A percentile compares a stretch with the other conserved stretches of the same genome.
phyloP scores from a whole-genome alignment of 2,888 invertebrate genomes.

The Chrysopilus asiliformis region DNA sequence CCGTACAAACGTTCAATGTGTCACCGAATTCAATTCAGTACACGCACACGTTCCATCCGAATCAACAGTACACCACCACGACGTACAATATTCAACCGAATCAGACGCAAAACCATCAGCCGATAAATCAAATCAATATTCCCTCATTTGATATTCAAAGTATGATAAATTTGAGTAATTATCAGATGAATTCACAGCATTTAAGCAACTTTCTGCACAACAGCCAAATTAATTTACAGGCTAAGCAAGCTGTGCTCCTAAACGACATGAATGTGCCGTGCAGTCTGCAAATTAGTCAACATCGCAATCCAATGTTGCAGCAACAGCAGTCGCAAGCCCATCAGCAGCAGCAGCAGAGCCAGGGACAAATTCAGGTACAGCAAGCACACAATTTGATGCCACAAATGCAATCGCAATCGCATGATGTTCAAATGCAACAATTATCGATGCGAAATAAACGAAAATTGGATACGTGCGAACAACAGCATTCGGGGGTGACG shows the following conservation, averaged over 20 bases:
- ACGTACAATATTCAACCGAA: conserved; percentile 11
- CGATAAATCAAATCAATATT: conserved; percentile 8
- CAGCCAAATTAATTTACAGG: conserved; percentile 16
- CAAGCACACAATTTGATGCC: not conserved
- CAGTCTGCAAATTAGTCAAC: conserved; percentile 5
- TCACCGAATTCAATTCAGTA: conserved; percentile 13
- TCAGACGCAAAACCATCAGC: conserved; percentile 8
- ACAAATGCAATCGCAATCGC: not conserved
- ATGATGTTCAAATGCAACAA: not conserved
- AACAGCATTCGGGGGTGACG: not conserved
- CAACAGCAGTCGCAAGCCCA: not conserved
- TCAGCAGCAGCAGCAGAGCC: not conserved
- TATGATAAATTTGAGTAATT: conserved; percentile 15
- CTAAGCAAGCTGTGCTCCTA: conserved; percentile 13
- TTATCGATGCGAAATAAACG: not conserved
- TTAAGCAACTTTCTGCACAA: conserved; percentile 15
- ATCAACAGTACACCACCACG: conserved; percentile 10
- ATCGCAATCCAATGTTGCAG: not conserved
- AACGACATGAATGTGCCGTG: conserved; percentile 8
- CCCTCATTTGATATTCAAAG: conserved; percentile 13
- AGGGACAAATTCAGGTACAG: not conserved
- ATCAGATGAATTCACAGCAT: conserved; percentile 15
- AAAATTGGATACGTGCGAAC: not conserved
- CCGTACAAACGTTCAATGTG: conserved; percentile 10
- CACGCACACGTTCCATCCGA: conserved; percentile 13